Base-by-base conservation (phyloP, 2,888 invertebrate genomes). In the Drosophila eohydei region DNA sequence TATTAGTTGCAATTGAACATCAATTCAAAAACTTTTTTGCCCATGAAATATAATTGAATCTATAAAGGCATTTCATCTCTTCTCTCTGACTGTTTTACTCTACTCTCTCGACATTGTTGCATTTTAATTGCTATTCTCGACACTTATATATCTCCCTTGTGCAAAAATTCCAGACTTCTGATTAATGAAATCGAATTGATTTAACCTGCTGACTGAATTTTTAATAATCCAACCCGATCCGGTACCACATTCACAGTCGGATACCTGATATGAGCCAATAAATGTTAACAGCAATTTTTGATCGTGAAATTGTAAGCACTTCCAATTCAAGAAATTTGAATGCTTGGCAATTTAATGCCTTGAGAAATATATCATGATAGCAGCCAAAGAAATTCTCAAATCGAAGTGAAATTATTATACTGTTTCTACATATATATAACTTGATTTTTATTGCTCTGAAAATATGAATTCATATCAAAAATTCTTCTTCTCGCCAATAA, bases 211-310 rank as follows among this genome's bases (percentile, higher is more conserved):
- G 50, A 32, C 16, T 16, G 50, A 2, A 30, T 16, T 16, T 11
- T 2, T n/a, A 6, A 50, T 2, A 16, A 2, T 6, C 12, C 16
- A 50, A 21, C 32, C 34, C 34, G 50, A 50, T 12, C 32, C 16
- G 50, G 16, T 21, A 32, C 30, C 30, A 21, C 14, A 56, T 32
- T 32, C 21, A 43, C 14, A 32, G 6, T 32, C 16, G 32, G 14
- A 34, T 56, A 34, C 11, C 43, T 26, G 43, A 43, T 34, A 56
- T 32, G 4, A 56, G 14, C 43, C 32, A 9, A 14, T 43, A 26
- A 26, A 34, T 43, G 21, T 26, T 43, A 40, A 55, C 30, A 30
- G 21, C 32, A 43, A 56, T 56, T 43, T 43, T 16, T 48, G 56
- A 41, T 43, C 32, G 14, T 26, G 21, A 32, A 56, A 56, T 55